Evolutionary conservation across 2,888 invertebrate genomes (phyloP).

Genomic region (Sarcophaga carnaria): DNA sequence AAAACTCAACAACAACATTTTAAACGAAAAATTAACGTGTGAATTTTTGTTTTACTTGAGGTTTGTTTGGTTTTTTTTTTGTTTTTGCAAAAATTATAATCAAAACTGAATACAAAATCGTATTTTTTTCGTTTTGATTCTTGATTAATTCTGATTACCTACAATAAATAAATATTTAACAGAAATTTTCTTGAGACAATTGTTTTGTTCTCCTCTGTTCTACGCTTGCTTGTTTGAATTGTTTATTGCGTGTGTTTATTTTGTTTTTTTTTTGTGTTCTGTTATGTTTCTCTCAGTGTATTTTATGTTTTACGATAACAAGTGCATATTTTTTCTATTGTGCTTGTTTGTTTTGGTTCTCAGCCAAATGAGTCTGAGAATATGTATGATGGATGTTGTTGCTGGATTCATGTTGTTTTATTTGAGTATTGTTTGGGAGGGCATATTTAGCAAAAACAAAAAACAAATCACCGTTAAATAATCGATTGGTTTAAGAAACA

Average conservation of each 20-base stretch:
- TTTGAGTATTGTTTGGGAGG: no score
- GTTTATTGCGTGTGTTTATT: background rate
- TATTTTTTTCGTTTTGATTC: slow-evolving; percentile 41
- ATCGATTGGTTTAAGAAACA: no score
- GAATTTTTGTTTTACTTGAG: slow-evolving; percentile 51
- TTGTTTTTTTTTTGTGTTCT: no score
- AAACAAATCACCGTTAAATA: no score
- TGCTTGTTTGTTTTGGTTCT: background rate
- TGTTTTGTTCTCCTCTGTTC: slow-evolving; percentile 5
- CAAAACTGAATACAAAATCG: background rate
- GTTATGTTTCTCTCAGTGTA: slow-evolving; percentile 1
- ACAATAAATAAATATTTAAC: background rate
- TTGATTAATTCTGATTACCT: background rate
- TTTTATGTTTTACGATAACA: slow-evolving; percentile 5
- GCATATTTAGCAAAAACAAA: no score
- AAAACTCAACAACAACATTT: background rate
- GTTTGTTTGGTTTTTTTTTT: no score
- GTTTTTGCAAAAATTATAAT: background rate
- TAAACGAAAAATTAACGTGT: slow-evolving; percentile 47
- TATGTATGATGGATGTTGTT: background rate
- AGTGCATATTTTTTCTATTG: background rate
- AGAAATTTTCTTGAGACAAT: background rate
- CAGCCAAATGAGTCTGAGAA: background rate
- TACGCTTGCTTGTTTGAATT: background rate
- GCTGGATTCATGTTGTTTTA: no score